Evolutionary conservation across 1,140 invertebrate species (phyloP), one percentile per base, ranked within the genome.

Genomic region (Pseudomyrmex pallidus): DNA sequence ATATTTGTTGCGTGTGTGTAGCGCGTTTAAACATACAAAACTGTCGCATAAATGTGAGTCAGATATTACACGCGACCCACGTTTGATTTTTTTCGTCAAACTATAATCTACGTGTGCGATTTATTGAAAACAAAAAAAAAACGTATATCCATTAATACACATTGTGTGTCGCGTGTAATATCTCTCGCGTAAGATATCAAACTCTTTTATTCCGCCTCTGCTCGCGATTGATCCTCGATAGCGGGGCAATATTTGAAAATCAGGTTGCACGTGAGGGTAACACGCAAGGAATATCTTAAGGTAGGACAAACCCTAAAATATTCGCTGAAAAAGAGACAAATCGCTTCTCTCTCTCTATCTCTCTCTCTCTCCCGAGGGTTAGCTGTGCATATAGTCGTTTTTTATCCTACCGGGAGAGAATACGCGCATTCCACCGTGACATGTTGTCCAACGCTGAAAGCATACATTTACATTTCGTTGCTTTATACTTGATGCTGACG

Each of bases 211-310:
- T 70, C 66, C 54, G 59, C 56, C 59, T 44, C 72, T 12, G 66
- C 66, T 48, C 54, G 35, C 35, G 76, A 80, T 70, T 17, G 66
- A 61, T 61, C 72, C 76, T 70, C 50, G 76, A 62, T 72, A 62
- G 66, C 20, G 66, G 35, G 35, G n/a, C 54, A 15, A 44, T 48
- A 70, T 70, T 80, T 61, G 66, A 72, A 80, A 80, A 80, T 70
- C 66, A 80, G 76, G 66, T 80, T 80, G 44, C 76, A 80, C 76
- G 66, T 80, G 61, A 80, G 5, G 66, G 66, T 46, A 59, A 20
- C 76, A 80, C 72, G 76, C 76, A 72, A 80, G 62, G 76, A 80
- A 80, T 72, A 80, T 80, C 70, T 80, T 80, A 70, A 80, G 44
- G 8, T 59, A 59, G 54, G 8, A 35, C 54, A 56, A 20, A 44